A percentile compares a stretch with the other conserved stretches of the same genome.
Evolutionary conservation across 2,888 invertebrate species (phyloP).

Genomic region (Celastrina argiolus): DNA sequence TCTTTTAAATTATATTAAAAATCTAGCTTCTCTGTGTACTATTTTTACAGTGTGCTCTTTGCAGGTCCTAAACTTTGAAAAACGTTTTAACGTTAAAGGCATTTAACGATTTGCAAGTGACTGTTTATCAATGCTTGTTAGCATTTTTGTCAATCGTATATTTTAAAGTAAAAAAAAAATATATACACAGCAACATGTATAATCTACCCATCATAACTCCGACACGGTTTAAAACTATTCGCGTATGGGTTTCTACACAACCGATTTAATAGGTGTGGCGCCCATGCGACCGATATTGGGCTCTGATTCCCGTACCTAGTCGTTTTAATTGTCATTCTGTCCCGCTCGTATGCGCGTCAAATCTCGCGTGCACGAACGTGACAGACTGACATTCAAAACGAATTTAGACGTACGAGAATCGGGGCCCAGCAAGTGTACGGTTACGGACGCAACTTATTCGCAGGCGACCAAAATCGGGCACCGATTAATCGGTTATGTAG

Average conservation of each 20-base stretch:
- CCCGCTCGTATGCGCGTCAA: too few species aligned
- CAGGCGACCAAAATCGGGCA: background rate
- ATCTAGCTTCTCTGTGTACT: background rate
- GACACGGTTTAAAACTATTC: background rate
- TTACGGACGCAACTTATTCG: too few species aligned
- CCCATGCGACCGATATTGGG: too few species aligned
- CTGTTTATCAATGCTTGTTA: background rate
- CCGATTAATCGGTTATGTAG: background rate
- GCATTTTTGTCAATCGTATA: background rate
- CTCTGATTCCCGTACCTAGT: too few species aligned
- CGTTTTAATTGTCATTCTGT: too few species aligned
- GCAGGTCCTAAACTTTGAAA: conserved; percentile 37
- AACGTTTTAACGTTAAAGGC: conserved; percentile 20
- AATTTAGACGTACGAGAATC: too few species aligned
- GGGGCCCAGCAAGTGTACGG: too few species aligned
- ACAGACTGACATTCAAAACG: too few species aligned
- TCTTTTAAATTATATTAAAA: background rate
- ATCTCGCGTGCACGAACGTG: too few species aligned
- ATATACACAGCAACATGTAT: background rate
- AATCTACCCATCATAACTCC: background rate
- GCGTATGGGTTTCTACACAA: too few species aligned
- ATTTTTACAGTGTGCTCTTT: conserved; percentile 39
- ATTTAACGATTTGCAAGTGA: conserved; percentile 10
- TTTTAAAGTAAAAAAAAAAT: background rate
- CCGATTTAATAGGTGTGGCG: too few species aligned